Base-by-base conservation (phyloP, 2,113 vertebrate species). In the Telmatochromis sp. region DNA sequence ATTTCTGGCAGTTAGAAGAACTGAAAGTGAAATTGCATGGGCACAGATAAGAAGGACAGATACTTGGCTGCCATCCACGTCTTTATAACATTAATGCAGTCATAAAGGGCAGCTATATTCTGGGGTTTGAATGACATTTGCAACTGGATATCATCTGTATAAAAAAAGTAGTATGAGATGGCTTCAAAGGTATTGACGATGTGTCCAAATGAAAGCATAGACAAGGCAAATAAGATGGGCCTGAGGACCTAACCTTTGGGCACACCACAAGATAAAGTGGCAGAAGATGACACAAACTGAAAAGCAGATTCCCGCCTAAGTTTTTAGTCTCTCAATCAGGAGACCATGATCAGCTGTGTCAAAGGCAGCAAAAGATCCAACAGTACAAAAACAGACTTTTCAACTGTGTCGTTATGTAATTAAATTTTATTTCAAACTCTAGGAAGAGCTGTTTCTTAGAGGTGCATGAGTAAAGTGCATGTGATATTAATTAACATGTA, bases 391-490 rank as follows among this genome's bases (percentile, higher is more conserved):
- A 3, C 33, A 13, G 33, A 68, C 1, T 68, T 21, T 68, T 40
- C 35, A 71, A 9, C 5, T 71, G 35, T 0, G 0, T 63, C 9
- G 0, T 7, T 35, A 12, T 35, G 31, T 3, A 37, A 37, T 68
- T 21, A 3, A 0, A 40, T 71, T 23, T 42, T 23, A 71, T 3
- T 42, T 42, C 7, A 42, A 71, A 71, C 11, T 71, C 35, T 40
- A 68, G n/a, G 63, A 68, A 23, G 7, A 14, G 63, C 12, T 68
- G 2, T 68, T 35, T 65, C 6, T 65, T 35, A 68, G 35, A 68
- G 35, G 0, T 68, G 35, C 0, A 21, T 68, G 4, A 68, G n/a
- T 68, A 68, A 40, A 40, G n/a, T 9, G 35, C 35, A 68, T 68
- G 3, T 40, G 63, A 6, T 35, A 6, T 65, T 40, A 23, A 23